These are phyloP conservation scores for Bombus waltoni DNA, from an alignment of 1,140 invertebrate genomes.

Conservation along the genomic window DNA sequence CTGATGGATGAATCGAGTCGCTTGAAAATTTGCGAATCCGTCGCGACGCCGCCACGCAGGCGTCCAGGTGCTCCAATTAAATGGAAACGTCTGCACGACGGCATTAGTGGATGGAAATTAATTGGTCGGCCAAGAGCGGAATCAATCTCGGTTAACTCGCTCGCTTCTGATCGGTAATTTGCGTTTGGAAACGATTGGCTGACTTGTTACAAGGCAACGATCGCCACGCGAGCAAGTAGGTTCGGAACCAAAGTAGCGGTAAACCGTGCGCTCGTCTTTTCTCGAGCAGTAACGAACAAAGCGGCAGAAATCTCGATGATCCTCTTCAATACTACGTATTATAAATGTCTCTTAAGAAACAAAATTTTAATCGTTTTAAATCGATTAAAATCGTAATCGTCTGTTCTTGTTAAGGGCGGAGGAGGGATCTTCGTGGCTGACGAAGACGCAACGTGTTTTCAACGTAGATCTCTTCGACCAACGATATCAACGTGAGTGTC, in stretches of 20 bases:
- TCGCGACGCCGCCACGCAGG: background rate
- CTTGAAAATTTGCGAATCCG: constrained; percentile 1
- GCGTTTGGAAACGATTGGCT: constrained; percentile 13
- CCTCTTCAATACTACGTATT: too few relatives aligned
- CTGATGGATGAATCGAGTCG: constrained; percentile 10
- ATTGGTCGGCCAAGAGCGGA: background rate
- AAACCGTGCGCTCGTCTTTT: background rate
- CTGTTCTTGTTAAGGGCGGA: too few relatives aligned
- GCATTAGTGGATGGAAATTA: background rate
- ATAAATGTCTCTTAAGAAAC: too few relatives aligned
- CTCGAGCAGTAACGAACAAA: background rate
- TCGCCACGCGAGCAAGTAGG: constrained; percentile 14
- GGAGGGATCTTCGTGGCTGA: background rate
- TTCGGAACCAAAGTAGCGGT: background rate
- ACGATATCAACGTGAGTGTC: too few relatives aligned
- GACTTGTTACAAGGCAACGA: constrained; percentile 9
- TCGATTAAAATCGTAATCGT: too few relatives aligned
- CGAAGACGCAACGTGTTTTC: background rate
- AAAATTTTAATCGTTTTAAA: too few relatives aligned
- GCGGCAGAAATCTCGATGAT: too few relatives aligned
- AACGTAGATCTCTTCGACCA: background rate
- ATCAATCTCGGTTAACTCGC: constrained; percentile 9
- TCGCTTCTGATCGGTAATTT: constrained; percentile 10
- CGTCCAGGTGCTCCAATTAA: constrained; percentile 11
- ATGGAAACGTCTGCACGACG: background rate